Evolutionary conservation across 92 coral and sea anemone species (phyloP), one percentile per base, ranked within the genome.

Genomic region (Siderastrea siderea): DNA sequence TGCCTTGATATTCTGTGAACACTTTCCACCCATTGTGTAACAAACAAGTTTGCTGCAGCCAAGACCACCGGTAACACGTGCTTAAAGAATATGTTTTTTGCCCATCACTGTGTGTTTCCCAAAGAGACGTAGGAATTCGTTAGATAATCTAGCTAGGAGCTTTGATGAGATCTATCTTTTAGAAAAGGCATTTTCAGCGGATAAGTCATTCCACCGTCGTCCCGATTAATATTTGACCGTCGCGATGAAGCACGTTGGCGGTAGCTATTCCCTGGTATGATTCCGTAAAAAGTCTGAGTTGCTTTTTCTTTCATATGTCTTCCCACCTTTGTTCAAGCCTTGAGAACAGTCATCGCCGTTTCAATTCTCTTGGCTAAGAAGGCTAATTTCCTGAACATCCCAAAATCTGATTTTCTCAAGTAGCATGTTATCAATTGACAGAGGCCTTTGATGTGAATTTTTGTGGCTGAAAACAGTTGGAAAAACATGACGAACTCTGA

Each of bases 41-140:
- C 26, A 54, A 51, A 13, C 57, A 43, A 58, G 75, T 26, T 57
- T n/a, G 50, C 52, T 46, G 47, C 19, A 57, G 44, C 77, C 64
- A 14, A 12, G 47, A 15, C 73, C 87, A 84, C 87, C 87, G 19
- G 87, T 49, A 84, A 74, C 87, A 84, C 87, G 87, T 84, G 87
- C 57, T 60, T 60, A 1, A 62, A n/a, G 70, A 61, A 43, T 62
- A 61, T n/a, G n/a, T n/a, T 51, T 73, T 8, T 63, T 73, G 69
- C 61, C 53, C 63, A 48, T 58, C 14, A n/a, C 15, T 52, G 47
- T 74, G 58, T 58, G 55, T 82, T 70, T 11, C 43, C 50, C 3
- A 5, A 57, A 68, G 38, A 53, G 16, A 11, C 11, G 50, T 9
- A 79, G 14, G 63, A 38, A 7, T 46, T 49, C 2, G 44, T 79